Percentiles rank a stretch among this genome's conserved stretches.
Evolutionary conservation across 2,113 vertebrate species (phyloP).

Genomic region (Aleadryas rufinucha): DNA sequence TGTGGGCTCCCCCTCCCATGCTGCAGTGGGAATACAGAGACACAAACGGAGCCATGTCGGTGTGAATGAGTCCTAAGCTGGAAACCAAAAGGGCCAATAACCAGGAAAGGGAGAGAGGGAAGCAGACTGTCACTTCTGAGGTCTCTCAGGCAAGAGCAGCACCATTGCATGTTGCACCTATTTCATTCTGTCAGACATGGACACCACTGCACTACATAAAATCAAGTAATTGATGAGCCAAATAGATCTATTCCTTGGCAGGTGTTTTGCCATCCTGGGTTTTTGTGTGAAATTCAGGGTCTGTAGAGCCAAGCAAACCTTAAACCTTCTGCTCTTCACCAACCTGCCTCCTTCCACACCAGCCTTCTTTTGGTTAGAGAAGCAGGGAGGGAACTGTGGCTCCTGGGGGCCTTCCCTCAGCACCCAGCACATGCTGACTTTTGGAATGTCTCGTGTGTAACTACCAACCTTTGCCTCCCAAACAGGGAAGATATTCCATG

Average conservation of each 20-base stretch:
- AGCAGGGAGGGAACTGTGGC: neutral
- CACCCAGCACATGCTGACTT: neutral
- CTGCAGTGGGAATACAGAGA: neutral
- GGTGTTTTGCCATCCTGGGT: neutral
- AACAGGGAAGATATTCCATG: no score
- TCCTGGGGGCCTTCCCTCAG: neutral
- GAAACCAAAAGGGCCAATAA: constrained; percentile 9
- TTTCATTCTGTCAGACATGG: neutral
- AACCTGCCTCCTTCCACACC: neutral
- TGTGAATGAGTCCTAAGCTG: constrained; percentile 25
- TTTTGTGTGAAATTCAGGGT: neutral
- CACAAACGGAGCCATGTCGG: neutral
- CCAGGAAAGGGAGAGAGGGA: neutral
- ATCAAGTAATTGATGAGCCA: neutral
- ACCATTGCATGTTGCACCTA: neutral
- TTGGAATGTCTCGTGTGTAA: neutral
- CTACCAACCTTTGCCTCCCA: neutral
- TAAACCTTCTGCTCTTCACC: neutral
- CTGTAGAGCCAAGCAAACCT: neutral
- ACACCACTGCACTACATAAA: neutral
- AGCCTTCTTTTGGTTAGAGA: neutral
- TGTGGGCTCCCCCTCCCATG: neutral
- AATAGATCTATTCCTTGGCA: neutral
- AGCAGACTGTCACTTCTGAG: neutral
- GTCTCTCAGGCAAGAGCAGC: neutral